phyloP scores from a whole-genome alignment of 2,888 invertebrate species.

The Dasysyrphus tricinctus region DNA sequence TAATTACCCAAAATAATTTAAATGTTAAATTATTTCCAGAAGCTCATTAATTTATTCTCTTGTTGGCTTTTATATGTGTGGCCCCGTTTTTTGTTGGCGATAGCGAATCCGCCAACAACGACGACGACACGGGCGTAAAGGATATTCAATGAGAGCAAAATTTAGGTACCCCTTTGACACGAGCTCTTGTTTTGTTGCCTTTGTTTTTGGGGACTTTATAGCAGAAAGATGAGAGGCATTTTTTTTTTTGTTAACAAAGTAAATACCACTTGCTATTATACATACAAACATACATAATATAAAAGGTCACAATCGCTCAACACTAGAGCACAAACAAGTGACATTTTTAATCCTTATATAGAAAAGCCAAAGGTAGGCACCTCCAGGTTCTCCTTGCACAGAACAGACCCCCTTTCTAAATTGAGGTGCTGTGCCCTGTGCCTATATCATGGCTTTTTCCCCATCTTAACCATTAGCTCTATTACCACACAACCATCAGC shows the following conservation, averaged over 20 bases:
- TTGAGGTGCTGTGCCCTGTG: not conserved
- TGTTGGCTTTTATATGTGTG: slow-evolving; percentile 57
- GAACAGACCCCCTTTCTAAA: no score
- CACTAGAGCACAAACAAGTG: slow-evolving; percentile 17
- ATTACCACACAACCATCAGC: slow-evolving; percentile 37
- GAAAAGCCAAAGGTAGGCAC: not conserved
- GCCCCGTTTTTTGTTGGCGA: not conserved
- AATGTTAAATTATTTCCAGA: slow-evolving; percentile 73
- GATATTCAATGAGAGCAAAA: slow-evolving; percentile 7
- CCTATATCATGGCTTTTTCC: not conserved
- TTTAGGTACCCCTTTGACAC: slow-evolving; percentile 15
- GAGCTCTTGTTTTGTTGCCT: slow-evolving; percentile 13
- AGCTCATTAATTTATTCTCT: slow-evolving; percentile 74
- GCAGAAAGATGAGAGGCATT: not conserved
- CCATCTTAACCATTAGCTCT: slow-evolving; percentile 22
- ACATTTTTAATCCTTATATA: slow-evolving; percentile 35
- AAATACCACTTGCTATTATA: not conserved
- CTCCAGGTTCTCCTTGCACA: not conserved
- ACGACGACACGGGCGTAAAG: not conserved
- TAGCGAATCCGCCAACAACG: not conserved
- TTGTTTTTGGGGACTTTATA: not conserved
- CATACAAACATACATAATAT: not conserved
- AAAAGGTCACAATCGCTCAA: slow-evolving; percentile 3
- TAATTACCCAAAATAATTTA: slow-evolving; percentile 75
- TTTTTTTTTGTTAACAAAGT: not conserved